Base-by-base conservation (phyloP, 1,140 invertebrate species). In the Mercenaria mercenaria region DNA sequence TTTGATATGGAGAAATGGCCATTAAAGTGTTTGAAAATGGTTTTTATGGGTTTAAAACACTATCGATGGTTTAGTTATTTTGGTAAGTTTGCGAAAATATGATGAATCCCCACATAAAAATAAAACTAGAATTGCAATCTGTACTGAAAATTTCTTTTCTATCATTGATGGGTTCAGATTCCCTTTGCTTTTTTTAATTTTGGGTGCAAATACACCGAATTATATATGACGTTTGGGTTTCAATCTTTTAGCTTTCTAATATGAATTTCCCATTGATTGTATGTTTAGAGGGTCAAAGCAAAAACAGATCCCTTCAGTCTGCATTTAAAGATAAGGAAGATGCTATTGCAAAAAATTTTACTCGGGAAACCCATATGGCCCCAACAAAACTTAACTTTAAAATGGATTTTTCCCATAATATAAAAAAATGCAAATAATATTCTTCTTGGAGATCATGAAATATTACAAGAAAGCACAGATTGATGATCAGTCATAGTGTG, bases 371-470 rank as follows among this genome's bases (percentile, higher is more conserved):
- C 74, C 74, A 41, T 47, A 47, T 47, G 37, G 74, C 37, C 10
- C 13, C 10, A 72, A 6, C 10, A 72, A n/a, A n/a, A n/a, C n/a
- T 37, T 41, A 32, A 59, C 67, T 47, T 88, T 15, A 88, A 85
- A 2, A 84, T 91, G 69, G 72, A 88, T 34, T 84, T 52, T 47
- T 91, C 90, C 8, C 84, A 83, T 39, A 61, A 87, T n/a, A 90
- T 90, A 56, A 90, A 90, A 69, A 91, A 91, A 32, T 77, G 29
- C 8, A 20, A 89, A 91, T 43, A 89, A 89, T 56, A 64, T 91
- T 18, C 34, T 47, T 86, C 41, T 41, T 87, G 83, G 87, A 0
- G 59, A 82, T 23, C 50, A 72, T 32, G 56, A 52, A 59, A 47
- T 72, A 4, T 77, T 56, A 82, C 74, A 76, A 86, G 64, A 77